phyloP scores from a whole-genome alignment of 2,797 vertebrate genomes.

The Pitangus sulphuratus region DNA sequence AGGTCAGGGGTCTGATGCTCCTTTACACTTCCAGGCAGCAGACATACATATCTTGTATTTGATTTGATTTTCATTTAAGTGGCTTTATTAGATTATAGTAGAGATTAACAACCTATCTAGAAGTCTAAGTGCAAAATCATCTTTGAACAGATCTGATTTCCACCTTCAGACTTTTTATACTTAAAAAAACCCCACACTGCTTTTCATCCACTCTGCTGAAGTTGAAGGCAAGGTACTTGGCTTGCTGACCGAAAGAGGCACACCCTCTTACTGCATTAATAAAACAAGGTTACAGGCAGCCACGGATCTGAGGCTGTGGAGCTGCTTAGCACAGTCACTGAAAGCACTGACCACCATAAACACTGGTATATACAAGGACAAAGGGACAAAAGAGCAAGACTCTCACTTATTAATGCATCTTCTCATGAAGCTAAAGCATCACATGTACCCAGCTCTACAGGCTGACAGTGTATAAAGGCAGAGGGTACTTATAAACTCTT shows the following conservation, averaged over 20 bases:
- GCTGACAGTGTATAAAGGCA: background rate
- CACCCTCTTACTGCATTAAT: background rate
- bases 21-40: background rate
- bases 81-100: background rate
- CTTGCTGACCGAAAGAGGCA: background rate
- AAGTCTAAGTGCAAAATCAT: background rate
- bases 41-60: background rate
- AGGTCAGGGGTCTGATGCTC: background rate
- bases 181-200: background rate
- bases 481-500: background rate
- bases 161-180: background rate
- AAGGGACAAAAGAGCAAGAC: conserved; percentile 14
- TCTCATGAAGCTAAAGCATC: background rate
- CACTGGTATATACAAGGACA: background rate
- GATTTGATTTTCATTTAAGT: background rate
- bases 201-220: background rate
- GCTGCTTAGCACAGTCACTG: background rate
- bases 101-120: background rate
- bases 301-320: background rate
- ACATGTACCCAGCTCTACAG: background rate
- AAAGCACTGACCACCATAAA: conserved; percentile 15
- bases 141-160: background rate
- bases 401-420: background rate
- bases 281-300: background rate
- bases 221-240: background rate